Percentiles rank a stretch among this genome's conserved stretches.
phyloP scores from a whole-genome alignment of 1,140 invertebrate genomes.

The Megalonaias nervosa region DNA sequence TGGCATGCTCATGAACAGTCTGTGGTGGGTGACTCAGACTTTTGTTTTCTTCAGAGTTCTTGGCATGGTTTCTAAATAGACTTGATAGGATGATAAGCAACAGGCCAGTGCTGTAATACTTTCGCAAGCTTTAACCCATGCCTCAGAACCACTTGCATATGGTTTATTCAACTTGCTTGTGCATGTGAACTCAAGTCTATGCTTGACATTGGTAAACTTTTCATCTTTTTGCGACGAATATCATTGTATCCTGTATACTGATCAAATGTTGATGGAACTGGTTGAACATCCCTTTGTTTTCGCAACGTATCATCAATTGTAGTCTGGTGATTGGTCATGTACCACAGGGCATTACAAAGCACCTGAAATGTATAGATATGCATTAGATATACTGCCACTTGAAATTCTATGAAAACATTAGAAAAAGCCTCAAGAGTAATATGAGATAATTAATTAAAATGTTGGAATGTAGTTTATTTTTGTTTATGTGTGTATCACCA shows the following conservation, averaged over 20 bases:
- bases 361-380: slow-evolving; percentile 23
- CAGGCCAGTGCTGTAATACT: slow-evolving; percentile 13
- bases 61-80: slow-evolving; percentile 13
- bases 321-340: slow-evolving; percentile 30
- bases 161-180: slow-evolving; percentile 8
- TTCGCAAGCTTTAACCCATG: slow-evolving; percentile 8
- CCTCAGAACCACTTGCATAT: neutral
- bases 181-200: slow-evolving; percentile 9
- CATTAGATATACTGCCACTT: neutral
- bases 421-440: no score
- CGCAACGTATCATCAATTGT: slow-evolving; percentile 26
- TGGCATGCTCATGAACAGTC: slow-evolving; percentile 17
- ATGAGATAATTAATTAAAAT: no score
- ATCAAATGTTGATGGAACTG: slow-evolving; percentile 18
- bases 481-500: no score
- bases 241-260: slow-evolving; percentile 26
- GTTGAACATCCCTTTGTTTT: slow-evolving; percentile 3
- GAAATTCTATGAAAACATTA: no score
- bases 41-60: neutral
- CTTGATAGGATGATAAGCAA: slow-evolving; percentile 13
- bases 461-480: no score
- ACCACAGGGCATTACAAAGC: slow-evolving; percentile 37
- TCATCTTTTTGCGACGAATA: slow-evolving; percentile 23
- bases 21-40: neutral
- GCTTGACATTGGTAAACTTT: slow-evolving; percentile 6